A percentile compares a stretch with the other conserved stretches of the same genome.
Evolutionary conservation across 1,140 invertebrate genomes (phyloP).

Genomic region (Chironomus tepperi): DNA sequence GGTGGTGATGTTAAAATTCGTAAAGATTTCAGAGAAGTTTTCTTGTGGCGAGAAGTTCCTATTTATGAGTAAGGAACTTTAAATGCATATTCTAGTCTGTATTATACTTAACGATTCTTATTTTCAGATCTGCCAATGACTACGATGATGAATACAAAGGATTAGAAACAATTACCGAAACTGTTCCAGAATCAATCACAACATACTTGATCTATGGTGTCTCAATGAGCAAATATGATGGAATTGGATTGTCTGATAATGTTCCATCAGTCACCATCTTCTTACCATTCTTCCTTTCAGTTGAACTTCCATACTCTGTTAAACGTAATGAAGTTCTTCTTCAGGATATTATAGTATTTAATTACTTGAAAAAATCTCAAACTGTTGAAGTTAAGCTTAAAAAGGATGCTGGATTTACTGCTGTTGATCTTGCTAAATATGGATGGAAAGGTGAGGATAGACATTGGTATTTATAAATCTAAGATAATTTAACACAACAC

Average conservation of each 20-base stretch:
- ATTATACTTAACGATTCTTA: no score
- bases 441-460: neutral
- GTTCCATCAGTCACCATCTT: conserved; percentile 65
- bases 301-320: conserved; percentile 75
- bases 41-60: conserved; percentile 45
- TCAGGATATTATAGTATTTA: neutral
- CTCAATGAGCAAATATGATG: conserved; percentile 72
- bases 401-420: neutral
- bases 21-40: conserved; percentile 55
- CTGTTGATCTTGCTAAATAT: neutral
- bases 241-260: conserved; percentile 69
- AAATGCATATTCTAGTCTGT: no score
- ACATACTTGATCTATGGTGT: conserved; percentile 91
- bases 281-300: conserved; percentile 76
- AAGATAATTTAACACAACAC: no score
- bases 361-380: neutral
- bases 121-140: neutral
- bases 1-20: conserved; percentile 40
- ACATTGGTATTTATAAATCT: no score
- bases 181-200: conserved; percentile 81
- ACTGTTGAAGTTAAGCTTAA: neutral
- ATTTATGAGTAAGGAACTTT: neutral
- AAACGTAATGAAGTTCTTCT: conserved; percentile 31
- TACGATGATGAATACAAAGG: conserved; percentile 27
- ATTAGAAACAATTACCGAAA: conserved; percentile 36